Conservation (phyloP, 2,888 invertebrate genomes). For the Eupithecia subfuscata region DNA sequence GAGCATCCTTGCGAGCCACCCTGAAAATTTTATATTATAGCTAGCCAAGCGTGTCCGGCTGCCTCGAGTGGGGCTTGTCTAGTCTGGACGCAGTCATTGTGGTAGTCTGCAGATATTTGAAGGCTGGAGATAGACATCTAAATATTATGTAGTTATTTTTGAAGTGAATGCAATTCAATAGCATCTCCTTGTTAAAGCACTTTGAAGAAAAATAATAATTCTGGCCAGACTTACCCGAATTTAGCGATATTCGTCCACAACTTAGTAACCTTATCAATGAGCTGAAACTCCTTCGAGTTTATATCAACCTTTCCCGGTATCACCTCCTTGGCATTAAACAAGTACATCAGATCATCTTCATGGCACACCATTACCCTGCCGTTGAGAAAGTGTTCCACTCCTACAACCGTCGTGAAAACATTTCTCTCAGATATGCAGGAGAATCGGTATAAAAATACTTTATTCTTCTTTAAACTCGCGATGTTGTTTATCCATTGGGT, state of each 20-base stretch:
- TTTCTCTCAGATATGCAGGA: constrained; percentile 55
- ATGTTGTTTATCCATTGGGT: constrained; percentile 50
- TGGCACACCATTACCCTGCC: constrained; percentile 41
- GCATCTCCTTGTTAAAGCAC: not conserved
- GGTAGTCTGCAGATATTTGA: too few species aligned
- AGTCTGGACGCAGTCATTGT: too few species aligned
- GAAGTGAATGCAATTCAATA: not conserved
- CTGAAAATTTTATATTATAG: too few species aligned
- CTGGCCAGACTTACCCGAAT: constrained; percentile 53
- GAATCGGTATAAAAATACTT: constrained; percentile 54
- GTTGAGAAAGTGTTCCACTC: not conserved
- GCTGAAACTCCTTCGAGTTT: constrained; percentile 33
- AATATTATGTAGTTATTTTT: too few species aligned
- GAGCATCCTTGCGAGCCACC: too few species aligned
- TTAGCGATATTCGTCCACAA: constrained; percentile 63
- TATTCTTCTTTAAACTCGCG: constrained; percentile 46
- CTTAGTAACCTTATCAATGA: constrained; percentile 52
- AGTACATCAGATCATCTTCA: constrained; percentile 54
- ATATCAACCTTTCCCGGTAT: constrained; percentile 36
- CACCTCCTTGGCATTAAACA: constrained; percentile 46
- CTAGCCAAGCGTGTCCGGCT: too few species aligned
- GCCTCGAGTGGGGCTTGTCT: too few species aligned
- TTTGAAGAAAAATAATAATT: not conserved
- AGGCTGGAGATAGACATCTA: too few species aligned
- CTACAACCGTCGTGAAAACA: constrained; percentile 4